Base-by-base conservation (phyloP, 1,140 invertebrate genomes). In the Mactra quadrangularis region DNA sequence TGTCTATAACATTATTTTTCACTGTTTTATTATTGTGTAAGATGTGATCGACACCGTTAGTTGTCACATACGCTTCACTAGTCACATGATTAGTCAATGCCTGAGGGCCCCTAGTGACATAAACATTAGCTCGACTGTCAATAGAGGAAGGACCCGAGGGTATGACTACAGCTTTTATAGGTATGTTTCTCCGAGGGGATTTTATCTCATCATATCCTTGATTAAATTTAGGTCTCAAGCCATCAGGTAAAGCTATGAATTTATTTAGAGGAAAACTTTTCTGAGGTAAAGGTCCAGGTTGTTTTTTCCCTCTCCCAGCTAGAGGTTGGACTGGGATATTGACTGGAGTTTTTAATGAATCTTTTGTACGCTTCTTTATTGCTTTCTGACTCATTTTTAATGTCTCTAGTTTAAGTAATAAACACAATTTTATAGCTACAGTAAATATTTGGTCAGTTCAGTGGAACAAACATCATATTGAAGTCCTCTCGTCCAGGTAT, bases 221-320 rank as follows among this genome's bases (percentile, higher is more conserved):
- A 38, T 82, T 75, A 45, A 74, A 79, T 47, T 85, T 86, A 11
- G 84, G 78, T 83, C 62, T 83, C 19, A 87, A 59, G 33, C 88
- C 85, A 55, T 85, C 70, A 25, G 88, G 88, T 52, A 89, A 53
- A 19, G 88, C 85, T 47, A 89, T 89, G 45, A 87, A 89, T 38
- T 89, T 87, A 17, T 84, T 89, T 1, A 87, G 55, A 22, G 82
- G 84, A 59, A 89, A 87, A 38, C 64, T 71, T 31, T 60, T 81
- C 33, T 77, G 33, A 17, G 79, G 79, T 3, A 82, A 70, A n/a
- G 68, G 35, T 25, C 68, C 68, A 9, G 47, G 45, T 3, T 59
- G 53, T 29, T 33, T 0, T 64, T 38, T 71, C 22, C 29, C 47
- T 22, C 41, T 75, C 68, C 60, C 52, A 25, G 41, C 31, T 47